These are phyloP conservation scores for Sabellastarte sp. DNA, from an alignment of 2,888 invertebrate species.

Conservation along the genomic window DNA sequence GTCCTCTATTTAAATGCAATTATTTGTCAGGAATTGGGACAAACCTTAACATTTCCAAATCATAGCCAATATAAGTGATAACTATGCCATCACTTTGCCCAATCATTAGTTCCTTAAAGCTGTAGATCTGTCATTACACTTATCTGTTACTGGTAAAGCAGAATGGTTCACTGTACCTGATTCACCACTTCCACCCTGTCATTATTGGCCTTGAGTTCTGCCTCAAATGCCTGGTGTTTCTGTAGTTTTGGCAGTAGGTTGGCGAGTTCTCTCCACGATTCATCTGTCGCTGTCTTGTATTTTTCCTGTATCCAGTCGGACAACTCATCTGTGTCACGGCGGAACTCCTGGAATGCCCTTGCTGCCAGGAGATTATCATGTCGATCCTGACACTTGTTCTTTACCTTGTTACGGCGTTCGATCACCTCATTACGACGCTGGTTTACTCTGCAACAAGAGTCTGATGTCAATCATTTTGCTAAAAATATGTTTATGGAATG, in stretches of 20 bases:
- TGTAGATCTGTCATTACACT: too few species aligned
- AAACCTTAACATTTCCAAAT: too few species aligned
- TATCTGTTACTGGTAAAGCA: too few species aligned
- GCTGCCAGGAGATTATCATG: constrained; percentile 77
- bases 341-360: constrained; percentile 87
- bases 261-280: constrained; percentile 84
- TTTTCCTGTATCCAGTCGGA: constrained; percentile 90
- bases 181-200: constrained; percentile 58
- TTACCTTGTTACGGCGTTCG: constrained; percentile 72
- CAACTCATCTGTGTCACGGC: constrained; percentile 87
- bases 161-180: too few species aligned
- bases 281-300: constrained; percentile 84
- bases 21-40: too few species aligned
- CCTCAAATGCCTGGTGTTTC: constrained; percentile 63
- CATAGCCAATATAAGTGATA: too few species aligned
- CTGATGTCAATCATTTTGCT: background rate
- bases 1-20: too few species aligned
- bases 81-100: too few species aligned
- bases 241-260: constrained; percentile 66
- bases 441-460: constrained; percentile 52
- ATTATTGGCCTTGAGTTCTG: constrained; percentile 61
- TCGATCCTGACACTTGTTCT: constrained; percentile 70
- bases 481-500: background rate
- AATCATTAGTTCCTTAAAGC: too few species aligned
- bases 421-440: constrained; percentile 74